Evolutionary conservation across 2,113 vertebrate genomes (phyloP), one percentile per base, ranked within the genome.

Genomic region (Heterotis niloticus): DNA sequence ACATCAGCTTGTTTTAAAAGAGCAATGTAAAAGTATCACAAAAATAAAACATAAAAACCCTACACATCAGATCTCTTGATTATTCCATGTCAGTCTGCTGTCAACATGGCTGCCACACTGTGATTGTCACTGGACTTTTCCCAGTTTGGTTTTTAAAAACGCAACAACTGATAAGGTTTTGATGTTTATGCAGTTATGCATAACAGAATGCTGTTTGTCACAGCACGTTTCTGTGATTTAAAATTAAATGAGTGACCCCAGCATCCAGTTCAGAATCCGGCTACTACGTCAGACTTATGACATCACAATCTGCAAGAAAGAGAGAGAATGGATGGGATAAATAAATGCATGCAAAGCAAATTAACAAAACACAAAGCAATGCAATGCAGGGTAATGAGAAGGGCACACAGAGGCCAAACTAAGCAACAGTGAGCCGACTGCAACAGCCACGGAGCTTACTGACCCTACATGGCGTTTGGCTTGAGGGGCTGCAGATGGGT

Each of bases 261-360:
- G 92, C 90, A 95, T 93, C 93, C 93, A 94, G 93, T 89, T 94
- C 92, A 93, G 94, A 93, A 90, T 93, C 92, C 94, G 91, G 92
- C 92, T 94, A 94, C 93, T 93, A 93, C 92, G 90, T 93, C 92
- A 94, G 90, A 94, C 92, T 95, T 96, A 94, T 95, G 94, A 94
- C 94, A 95, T 95, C 94, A 96, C 93, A 96, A 97, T 95, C 95
- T 96, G 95, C 83, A 95, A 96, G 86, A 94, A 92, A 94, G 94
- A 95, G 90, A 94, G 93, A 86, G 91, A 90, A 91, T 75, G 91
- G 86, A 89, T 90, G 89, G 88, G 76, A 85, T 90, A 89, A 91
- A 92, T 92, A 92, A 87, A 87, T 84, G 88, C 91, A 91, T 88
- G 90, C 88, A 84, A 83, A 83, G 90, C 87, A 91, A 78, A 82